A percentile compares a stretch with the other conserved stretches of the same genome.
Conservation (phyloP, 1,140 invertebrate species). For the Leptinotarsa defecta region DNA sequence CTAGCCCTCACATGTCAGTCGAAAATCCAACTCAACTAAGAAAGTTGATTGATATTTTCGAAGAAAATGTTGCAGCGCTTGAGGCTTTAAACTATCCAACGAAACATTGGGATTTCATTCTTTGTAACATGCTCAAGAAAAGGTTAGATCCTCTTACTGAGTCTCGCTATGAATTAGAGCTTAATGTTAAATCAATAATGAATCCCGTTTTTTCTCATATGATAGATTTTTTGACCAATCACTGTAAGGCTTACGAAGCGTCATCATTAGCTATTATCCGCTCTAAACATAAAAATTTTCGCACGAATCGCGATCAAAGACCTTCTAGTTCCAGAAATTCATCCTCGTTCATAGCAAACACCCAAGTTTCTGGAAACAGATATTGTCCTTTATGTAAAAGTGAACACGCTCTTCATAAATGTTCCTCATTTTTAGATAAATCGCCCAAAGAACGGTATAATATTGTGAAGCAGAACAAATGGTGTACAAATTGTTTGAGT, state of each 20-base stretch:
- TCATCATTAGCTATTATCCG: neutral
- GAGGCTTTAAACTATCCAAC: neutral
- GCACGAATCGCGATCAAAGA: neutral
- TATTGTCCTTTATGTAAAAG: neutral
- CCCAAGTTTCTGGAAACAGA: neutral
- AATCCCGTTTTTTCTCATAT: neutral
- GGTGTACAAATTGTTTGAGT: slow-evolving; percentile 14
- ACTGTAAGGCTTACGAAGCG: neutral
- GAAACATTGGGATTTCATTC: slow-evolving; percentile 7
- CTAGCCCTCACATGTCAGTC: neutral
- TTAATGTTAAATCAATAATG: too few relatives aligned
- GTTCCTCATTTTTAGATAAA: slow-evolving; percentile 2
- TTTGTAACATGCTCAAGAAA: neutral
- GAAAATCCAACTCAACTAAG: neutral
- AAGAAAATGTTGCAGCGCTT: neutral
- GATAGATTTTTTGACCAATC: slow-evolving; percentile 7
- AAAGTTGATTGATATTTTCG: neutral
- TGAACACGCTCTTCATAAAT: slow-evolving; percentile 4
- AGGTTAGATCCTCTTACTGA: neutral
- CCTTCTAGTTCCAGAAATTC: neutral
- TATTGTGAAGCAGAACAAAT: slow-evolving; percentile 4
- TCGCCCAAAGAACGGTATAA: slow-evolving; percentile 3
- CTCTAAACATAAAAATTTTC: neutral
- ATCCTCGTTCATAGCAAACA: neutral
- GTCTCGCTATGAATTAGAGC: too few relatives aligned